A percentile compares a stretch with the other conserved stretches of the same genome.
Conservation (phyloP, 1,140 invertebrate species). For the Macrostomum lignano region DNA sequence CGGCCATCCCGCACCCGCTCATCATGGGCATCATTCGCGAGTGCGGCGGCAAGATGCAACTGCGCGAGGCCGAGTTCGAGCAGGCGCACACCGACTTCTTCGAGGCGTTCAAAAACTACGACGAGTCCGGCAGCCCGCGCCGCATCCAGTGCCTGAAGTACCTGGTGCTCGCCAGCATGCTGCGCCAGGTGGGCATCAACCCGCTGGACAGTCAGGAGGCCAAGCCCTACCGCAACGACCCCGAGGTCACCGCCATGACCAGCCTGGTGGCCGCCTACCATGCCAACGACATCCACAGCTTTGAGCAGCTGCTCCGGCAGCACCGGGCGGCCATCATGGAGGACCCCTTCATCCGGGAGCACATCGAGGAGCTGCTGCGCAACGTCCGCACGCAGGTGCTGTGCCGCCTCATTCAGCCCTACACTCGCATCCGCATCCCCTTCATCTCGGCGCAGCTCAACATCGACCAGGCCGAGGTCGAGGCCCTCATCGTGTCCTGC, state of each 20-base stretch:
- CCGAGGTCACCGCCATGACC: constrained; percentile 95
- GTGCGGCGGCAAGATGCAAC: constrained; percentile 97
- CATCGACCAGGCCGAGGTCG: constrained; percentile 76
- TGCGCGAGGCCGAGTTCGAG: constrained; percentile 88
- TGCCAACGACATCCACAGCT: constrained; percentile 93
- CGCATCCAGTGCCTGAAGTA: constrained; percentile 93
- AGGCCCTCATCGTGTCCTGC: constrained; percentile 83
- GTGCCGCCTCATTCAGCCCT: constrained; percentile 85
- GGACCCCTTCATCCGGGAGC: constrained; percentile 92
- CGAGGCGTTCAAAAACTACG: constrained; percentile 98
- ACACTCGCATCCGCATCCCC: constrained; percentile 84
- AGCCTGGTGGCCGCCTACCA: constrained; percentile 89
- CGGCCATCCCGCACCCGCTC: constrained; percentile 90
- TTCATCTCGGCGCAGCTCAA: constrained; percentile 91
- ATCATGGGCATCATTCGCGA: constrained; percentile 99
- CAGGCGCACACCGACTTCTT: constrained; percentile 98
- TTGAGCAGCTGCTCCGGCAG: constrained; percentile 75
- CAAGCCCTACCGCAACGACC: constrained; percentile 96
- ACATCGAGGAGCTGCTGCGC: constrained; percentile 81
- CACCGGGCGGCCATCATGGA: constrained; percentile 83
- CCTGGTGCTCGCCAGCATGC: constrained; percentile 89
- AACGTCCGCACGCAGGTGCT: constrained; percentile 90
- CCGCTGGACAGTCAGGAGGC: constrained; percentile 99
- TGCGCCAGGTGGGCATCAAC: constrained; percentile 98
- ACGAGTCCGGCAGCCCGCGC: constrained; percentile 80